phyloP scores from a whole-genome alignment of 2,113 vertebrate genomes.

The Dermatemys mawii region DNA sequence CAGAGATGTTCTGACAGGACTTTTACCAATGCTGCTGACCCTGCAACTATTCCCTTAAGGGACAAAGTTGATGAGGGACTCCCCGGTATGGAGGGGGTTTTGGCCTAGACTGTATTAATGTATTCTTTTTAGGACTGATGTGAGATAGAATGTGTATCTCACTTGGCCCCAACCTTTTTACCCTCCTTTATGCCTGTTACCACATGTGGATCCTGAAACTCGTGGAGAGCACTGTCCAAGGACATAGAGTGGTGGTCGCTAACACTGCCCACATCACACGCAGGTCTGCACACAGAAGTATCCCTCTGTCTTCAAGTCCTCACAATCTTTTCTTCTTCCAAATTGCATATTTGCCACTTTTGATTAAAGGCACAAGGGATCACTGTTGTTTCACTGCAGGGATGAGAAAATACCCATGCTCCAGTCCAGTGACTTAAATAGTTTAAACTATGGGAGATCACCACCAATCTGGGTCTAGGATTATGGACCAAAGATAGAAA shows the following conservation, averaged over 20 bases:
- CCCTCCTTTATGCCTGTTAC: neutral
- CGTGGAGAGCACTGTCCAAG: neutral
- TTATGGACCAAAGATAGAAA: neutral
- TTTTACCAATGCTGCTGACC: neutral
- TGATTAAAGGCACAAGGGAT: constrained; percentile 51
- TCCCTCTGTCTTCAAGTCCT: neutral
- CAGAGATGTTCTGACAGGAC: neutral
- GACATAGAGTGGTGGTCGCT: neutral
- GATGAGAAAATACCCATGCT: neutral
- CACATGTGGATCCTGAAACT: neutral
- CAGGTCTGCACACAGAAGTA: neutral
- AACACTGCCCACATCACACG: neutral
- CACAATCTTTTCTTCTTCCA: neutral
- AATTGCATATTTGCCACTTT: neutral
- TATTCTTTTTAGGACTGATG: neutral
- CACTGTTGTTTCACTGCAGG: constrained; percentile 56
- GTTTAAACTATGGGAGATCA: neutral
- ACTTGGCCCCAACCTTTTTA: neutral
- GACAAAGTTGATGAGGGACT: neutral
- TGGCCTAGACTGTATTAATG: neutral
- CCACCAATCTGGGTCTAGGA: neutral
- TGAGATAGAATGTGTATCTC: neutral
- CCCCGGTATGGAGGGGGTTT: neutral
- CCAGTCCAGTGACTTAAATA: neutral
- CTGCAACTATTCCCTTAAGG: neutral